Evolutionary conservation across 2,797 vertebrate species (phyloP), one percentile per base, ranked within the genome.

Genomic region (Oreortyx pictus): DNA sequence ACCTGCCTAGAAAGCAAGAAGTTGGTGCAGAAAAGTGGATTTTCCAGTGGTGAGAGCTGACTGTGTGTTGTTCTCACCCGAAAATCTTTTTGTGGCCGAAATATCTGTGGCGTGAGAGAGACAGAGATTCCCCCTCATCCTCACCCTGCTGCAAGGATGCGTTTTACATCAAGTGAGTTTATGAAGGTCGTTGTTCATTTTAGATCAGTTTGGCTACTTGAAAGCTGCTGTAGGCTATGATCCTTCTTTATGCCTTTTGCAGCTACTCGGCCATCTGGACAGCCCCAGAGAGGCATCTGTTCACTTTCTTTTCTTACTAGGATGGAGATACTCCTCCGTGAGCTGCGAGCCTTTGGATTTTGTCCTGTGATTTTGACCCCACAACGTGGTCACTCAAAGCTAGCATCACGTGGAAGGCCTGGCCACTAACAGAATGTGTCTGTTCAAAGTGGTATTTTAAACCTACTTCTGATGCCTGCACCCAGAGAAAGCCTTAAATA

Each of bases 251-350:
- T 18, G 82, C 41, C 75, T 86, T 74, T 70, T 14, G 16, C 85
- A 95, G 86, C 56, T 81, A 72, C 50, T 86, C 47, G 86, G 64
- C 95, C 96, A 96, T 94, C 89, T 94, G 87, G 73, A 64, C 35
- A 50, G 70, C 67, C 85, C 77, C 31, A 59, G 62, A 64, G 79
- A 78, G 44, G 64, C 92, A 95, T 95, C 92, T 95, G 91, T 50
- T 94, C 89, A 3, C 57, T 52, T 67, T 29, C 50, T 24, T 35
- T 70, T 49, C 92, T 70, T 56, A 76, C 66, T 88, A 82, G 73
- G 85, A 20, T 75, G 62, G 82, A 59, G 71, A 47, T 10, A 77
- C 22, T 93, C 37, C 29, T 93, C 44, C 23, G 14, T 12, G 35
- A 90, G 76, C 67, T 46, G n/a, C 47, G 5, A 79, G 56, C 31